Evolutionary conservation across 2,113 vertebrate species (phyloP).

Genomic region (Sarotherodon lohbergeri): DNA sequence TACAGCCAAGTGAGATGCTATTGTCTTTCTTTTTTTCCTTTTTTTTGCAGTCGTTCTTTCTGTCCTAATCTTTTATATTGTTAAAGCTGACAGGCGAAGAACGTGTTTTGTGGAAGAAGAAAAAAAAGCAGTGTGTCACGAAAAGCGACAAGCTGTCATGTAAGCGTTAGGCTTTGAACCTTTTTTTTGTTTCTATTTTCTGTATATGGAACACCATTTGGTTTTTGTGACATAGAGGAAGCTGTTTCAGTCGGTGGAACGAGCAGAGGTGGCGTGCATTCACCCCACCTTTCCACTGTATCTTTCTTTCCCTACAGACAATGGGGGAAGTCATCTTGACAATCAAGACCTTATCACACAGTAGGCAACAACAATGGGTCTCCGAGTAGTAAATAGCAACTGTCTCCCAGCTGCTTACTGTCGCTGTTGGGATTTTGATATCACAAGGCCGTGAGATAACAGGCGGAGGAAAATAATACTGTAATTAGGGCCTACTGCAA

Average conservation of each 20-base stretch:
- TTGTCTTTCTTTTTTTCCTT: constrained; percentile 12
- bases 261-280: neutral
- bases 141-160: constrained; percentile 38
- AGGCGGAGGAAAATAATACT: constrained; percentile 45
- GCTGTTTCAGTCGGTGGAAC: neutral
- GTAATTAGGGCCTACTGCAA: constrained; percentile 54
- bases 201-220: constrained; percentile 9
- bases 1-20: constrained; percentile 8
- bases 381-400: constrained; percentile 43
- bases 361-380: constrained; percentile 37
- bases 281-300: neutral
- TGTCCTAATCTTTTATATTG: constrained; percentile 34
- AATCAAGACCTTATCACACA: constrained; percentile 58
- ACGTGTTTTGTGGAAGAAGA: neutral
- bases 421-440: constrained; percentile 46
- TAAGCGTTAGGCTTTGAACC: constrained; percentile 12
- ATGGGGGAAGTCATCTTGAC: constrained; percentile 20
- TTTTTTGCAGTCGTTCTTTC: neutral
- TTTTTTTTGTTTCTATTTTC: neutral
- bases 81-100: constrained; percentile 21
- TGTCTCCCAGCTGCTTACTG: constrained; percentile 38
- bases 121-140: constrained; percentile 11
- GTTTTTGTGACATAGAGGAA: neutral
- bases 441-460: constrained; percentile 49
- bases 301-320: constrained; percentile 16